Evolutionary conservation across 2,797 vertebrate species (phyloP), one percentile per base, ranked within the genome.

Genomic region (Lepilemur ruficaudatus): DNA sequence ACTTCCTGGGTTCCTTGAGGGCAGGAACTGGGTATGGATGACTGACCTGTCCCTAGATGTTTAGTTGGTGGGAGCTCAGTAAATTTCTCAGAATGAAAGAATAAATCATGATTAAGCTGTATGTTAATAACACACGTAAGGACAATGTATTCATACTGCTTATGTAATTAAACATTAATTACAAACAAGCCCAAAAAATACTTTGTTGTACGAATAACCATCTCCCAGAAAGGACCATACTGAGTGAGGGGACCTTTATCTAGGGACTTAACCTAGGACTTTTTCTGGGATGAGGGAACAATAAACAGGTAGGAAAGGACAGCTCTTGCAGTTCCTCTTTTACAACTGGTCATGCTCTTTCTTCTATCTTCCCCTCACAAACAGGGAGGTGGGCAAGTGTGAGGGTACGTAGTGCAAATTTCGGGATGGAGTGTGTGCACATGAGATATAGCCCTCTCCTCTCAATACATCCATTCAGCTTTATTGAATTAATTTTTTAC

Each of bases 161-260:
- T 78, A 83, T 38, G 0, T 59, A 78, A 78, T 89, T 89, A 72
- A 88, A 91, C 38, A 80, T 80, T 38, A 80, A 84, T 38, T 88
- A 85, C 69, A 94, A 87, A 72, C 23, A 72, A 73, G 63, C 92
- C 86, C 96, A 91, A 38, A 90, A 72, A 94, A 93, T 87, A 88
- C 3, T 8, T 83, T 80, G 15, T 83, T 80, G 15, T 35, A 67
- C 30, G 25, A 76, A 30, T 83, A 81, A 61, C 69, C 70, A 46
- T 69, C 4, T 76, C 17, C 35, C 10, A 57, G 14, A 87, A 57
- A 87, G 22, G n/a, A 84, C 15, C 43, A 32, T 28, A 43, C 22
- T 28, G 35, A 50, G 0, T 13, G 30, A 87, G 32, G 52, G 65
- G 25, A 75, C 28, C 52, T 5, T 76, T 70, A 92, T n/a, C 14